Percentiles rank a stretch among this genome's conserved stretches.
Evolutionary conservation across 2,113 vertebrate genomes (phyloP).

Genomic region (Apodemus speciosus): DNA sequence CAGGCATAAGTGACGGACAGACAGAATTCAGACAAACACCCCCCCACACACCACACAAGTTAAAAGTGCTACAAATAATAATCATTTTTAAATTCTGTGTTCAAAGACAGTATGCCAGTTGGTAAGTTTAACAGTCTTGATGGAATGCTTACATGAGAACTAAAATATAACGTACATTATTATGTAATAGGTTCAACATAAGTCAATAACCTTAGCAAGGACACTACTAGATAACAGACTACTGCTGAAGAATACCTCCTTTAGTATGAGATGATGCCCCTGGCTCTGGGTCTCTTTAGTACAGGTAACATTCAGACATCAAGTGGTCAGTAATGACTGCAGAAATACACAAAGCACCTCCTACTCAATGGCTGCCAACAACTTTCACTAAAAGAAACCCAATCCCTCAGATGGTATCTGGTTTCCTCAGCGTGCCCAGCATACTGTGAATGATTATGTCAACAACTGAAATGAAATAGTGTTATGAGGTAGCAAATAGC

Average conservation of each 20-base stretch:
- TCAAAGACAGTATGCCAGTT: not conserved
- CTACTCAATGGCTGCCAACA: constrained; percentile 60
- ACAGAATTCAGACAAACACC: not conserved
- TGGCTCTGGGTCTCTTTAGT: constrained; percentile 18
- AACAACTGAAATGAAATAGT: constrained; percentile 49
- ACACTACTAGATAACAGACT: not conserved
- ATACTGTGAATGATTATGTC: constrained; percentile 60
- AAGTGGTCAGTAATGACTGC: constrained; percentile 54
- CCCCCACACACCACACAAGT: not conserved
- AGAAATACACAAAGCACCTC: constrained; percentile 61
- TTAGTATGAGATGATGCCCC: constrained; percentile 30
- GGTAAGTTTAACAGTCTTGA: constrained; percentile 37
- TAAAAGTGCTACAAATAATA: not conserved
- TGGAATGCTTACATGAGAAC: constrained; percentile 1
- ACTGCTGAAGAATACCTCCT: not conserved
- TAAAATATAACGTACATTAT: constrained; percentile 11
- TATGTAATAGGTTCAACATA: not conserved
- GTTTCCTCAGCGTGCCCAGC: constrained; percentile 56
- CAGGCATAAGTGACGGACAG: not conserved
- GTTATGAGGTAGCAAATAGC: constrained; percentile 50
- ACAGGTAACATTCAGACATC: constrained; percentile 20
- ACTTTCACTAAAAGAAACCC: constrained; percentile 54
- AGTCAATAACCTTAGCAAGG: constrained; percentile 31
- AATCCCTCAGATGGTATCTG: constrained; percentile 45
- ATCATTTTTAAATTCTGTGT: constrained; percentile 46